Percentiles rank a stretch among this genome's conserved stretches.
Conservation (phyloP, 1,140 invertebrate species). For the Venturia canescens region DNA sequence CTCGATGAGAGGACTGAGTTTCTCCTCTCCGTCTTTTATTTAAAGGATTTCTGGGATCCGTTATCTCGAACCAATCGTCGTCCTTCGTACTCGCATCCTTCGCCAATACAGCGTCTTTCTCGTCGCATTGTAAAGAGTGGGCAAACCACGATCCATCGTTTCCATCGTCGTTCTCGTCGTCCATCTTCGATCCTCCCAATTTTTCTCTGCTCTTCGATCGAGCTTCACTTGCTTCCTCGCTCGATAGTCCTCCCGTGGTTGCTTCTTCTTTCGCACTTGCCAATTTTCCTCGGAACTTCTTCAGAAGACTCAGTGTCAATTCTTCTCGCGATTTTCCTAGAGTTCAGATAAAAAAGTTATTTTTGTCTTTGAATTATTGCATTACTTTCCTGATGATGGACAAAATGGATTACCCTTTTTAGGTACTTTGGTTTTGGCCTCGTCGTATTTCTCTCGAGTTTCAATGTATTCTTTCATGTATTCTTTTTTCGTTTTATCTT, state of each 20-base stretch:
- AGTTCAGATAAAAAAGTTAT: constrained; percentile 26
- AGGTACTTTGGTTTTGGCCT: constrained; percentile 80
- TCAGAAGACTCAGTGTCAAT: constrained; percentile 87
- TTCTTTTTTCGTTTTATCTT: constrained; percentile 78
- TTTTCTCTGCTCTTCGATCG: constrained; percentile 49
- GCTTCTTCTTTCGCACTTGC: constrained; percentile 81
- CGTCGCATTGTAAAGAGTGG: constrained; percentile 89
- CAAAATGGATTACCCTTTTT: constrained; percentile 79
- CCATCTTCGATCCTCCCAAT: constrained; percentile 44
- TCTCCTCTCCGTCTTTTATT: constrained; percentile 92
- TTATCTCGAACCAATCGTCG: constrained; percentile 97
- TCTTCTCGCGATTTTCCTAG: constrained; percentile 77
- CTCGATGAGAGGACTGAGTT: constrained; percentile 30
- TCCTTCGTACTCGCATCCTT: constrained; percentile 96
- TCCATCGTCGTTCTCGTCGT: constrained; percentile 72
- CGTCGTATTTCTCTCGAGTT: constrained; percentile 88
- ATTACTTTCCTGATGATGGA: neutral
- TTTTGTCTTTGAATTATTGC: no score
- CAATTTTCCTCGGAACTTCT: constrained; percentile 90
- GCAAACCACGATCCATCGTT: constrained; percentile 84
- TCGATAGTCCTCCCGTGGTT: constrained; percentile 51
- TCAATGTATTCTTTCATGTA: constrained; percentile 85
- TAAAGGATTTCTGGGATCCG: constrained; percentile 95
- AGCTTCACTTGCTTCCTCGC: constrained; percentile 64
- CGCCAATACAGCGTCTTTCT: constrained; percentile 86